Percentiles rank a stretch among this genome's conserved stretches.
These are phyloP conservation scores for Ectropis grisescens DNA, from an alignment of 1,140 invertebrate genomes.

Conservation along the genomic window DNA sequence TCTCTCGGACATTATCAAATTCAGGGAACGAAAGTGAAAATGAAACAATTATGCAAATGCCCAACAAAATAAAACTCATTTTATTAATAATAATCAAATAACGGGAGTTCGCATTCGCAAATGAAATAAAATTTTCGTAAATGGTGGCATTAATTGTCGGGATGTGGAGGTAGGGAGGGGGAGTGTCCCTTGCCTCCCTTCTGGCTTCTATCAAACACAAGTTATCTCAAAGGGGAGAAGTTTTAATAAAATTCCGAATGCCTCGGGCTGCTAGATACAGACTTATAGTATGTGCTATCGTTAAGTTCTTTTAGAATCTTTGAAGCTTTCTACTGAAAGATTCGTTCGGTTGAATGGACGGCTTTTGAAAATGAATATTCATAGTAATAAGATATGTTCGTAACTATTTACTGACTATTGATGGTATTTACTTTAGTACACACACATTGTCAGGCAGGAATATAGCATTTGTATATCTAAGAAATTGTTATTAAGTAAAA, in stretches of 20 bases:
- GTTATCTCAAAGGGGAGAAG: slow-evolving; percentile 56
- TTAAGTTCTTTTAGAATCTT: slow-evolving; percentile 31
- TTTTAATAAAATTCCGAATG: slow-evolving; percentile 61
- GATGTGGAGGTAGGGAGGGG: slow-evolving; percentile 8
- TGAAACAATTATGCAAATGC: slow-evolving; percentile 63
- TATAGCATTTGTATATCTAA: no score
- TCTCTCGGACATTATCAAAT: slow-evolving; percentile 30
- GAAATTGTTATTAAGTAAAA: no score
- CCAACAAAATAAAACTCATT: slow-evolving; percentile 58
- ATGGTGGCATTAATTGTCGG: slow-evolving; percentile 55
- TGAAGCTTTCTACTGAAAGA: slow-evolving; percentile 23
- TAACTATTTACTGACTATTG: no score
- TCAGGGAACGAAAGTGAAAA: slow-evolving; percentile 37
- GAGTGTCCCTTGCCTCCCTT: slow-evolving; percentile 11
- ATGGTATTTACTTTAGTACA: no score
- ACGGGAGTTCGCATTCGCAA: slow-evolving; percentile 42
- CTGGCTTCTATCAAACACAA: slow-evolving; percentile 57
- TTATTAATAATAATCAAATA: slow-evolving; percentile 64
- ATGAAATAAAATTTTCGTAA: slow-evolving; percentile 63
- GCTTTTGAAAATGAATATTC: slow-evolving; percentile 26
- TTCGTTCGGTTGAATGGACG: slow-evolving; percentile 20
- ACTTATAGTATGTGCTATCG: slow-evolving; percentile 31
- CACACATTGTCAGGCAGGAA: no score
- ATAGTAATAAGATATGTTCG: no score
- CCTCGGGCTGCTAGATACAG: slow-evolving; percentile 37